Conservation (phyloP, 2,113 vertebrate genomes). For the Saimiri boliviensis region DNA sequence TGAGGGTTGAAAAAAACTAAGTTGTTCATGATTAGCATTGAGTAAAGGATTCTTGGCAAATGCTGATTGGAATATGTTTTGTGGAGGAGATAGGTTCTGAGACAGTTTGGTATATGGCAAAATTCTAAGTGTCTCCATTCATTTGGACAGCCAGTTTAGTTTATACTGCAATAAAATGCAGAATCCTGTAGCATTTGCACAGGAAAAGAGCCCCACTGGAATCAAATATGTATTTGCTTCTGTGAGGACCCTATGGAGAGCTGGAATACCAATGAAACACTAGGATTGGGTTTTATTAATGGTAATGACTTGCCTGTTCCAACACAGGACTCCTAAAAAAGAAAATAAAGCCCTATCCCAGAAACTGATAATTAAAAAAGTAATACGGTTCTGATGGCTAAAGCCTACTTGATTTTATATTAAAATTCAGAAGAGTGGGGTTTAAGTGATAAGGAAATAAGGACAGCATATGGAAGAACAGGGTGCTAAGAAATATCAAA, state of each 20-base stretch:
- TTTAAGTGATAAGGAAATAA: constrained; percentile 23
- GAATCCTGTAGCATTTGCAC: constrained; percentile 7
- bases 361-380: constrained; percentile 74
- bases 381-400: constrained; percentile 67
- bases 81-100: neutral
- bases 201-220: neutral
- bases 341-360: constrained; percentile 63
- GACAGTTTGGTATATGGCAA: neutral
- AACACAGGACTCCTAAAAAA: constrained; percentile 69
- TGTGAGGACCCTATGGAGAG: neutral
- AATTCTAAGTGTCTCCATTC: constrained; percentile 28
- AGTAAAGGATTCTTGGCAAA: neutral
- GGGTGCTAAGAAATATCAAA: neutral
- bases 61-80: neutral
- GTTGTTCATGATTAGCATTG: neutral
- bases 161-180: neutral
- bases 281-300: constrained; percentile 28
- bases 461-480: neutral
- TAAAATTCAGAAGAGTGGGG: constrained; percentile 55
- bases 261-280: neutral
- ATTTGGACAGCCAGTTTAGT: neutral
- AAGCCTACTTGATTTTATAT: constrained; percentile 69
- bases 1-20: neutral
- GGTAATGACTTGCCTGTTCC: constrained; percentile 28
- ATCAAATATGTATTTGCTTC: neutral